Evolutionary conservation across 2,888 invertebrate species (phyloP).

Genomic region (Formica aserva): DNA sequence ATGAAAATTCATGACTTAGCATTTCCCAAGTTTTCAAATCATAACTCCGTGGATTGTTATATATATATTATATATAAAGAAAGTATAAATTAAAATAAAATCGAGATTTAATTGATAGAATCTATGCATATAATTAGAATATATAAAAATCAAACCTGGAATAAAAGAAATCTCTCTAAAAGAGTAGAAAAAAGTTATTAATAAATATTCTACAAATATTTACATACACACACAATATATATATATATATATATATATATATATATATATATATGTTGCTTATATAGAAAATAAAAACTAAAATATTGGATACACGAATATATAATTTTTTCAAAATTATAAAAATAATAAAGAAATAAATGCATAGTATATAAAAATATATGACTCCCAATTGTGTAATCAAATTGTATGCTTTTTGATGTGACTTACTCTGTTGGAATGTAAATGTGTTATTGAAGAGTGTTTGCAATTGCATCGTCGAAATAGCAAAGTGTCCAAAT

Average conservation of each 20-base stretch:
- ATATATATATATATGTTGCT: too few species aligned
- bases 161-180: not conserved
- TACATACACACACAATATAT: too few species aligned
- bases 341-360: not conserved
- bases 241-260: too few species aligned
- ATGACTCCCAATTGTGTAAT: not conserved
- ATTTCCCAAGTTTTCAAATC: not conserved
- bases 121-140: not conserved
- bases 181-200: not conserved
- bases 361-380: not conserved
- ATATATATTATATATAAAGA: not conserved
- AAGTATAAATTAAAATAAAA: not conserved
- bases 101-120: not conserved
- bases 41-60: not conserved
- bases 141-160: not conserved
- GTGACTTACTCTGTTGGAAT: constrained; percentile 23
- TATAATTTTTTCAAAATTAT: not conserved
- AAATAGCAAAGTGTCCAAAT: constrained; percentile 39
- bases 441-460: constrained; percentile 7
- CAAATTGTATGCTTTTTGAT: constrained; percentile 4
- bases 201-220: not conserved
- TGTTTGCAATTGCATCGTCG: not conserved
- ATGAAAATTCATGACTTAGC: not conserved
- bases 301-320: not conserved
- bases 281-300: not conserved